Conservation (phyloP, 2,797 vertebrate species). For the Erethizon dorsatum region DNA sequence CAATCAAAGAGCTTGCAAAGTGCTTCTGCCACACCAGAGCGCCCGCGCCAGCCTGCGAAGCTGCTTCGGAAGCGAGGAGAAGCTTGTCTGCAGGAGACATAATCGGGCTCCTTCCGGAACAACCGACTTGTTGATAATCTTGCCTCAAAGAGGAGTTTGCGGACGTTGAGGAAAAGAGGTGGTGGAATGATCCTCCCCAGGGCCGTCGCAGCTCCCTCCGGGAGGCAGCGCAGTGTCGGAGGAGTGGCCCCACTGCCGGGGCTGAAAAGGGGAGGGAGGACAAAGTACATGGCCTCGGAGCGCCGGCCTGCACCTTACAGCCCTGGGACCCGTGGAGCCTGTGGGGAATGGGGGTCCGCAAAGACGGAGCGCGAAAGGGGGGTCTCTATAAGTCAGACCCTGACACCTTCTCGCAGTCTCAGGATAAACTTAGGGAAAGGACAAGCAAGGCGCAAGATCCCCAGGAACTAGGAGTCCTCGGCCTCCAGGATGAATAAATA, state of each 20-base stretch:
- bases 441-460: neutral
- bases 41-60: neutral
- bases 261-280: neutral
- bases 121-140: constrained; percentile 75
- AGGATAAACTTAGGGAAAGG: neutral
- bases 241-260: neutral
- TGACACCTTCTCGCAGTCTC: neutral
- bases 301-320: neutral
- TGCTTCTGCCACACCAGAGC: neutral
- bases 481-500: constrained; percentile 71
- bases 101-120: neutral
- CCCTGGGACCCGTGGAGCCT: neutral
- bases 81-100: neutral
- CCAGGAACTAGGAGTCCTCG: constrained; percentile 48
- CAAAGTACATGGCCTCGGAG: neutral
- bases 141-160: neutral
- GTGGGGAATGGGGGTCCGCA: neutral
- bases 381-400: neutral
- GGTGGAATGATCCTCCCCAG: neutral
- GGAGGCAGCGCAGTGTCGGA: neutral
- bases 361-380: neutral
- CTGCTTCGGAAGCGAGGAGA: neutral
- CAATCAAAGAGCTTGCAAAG: neutral
- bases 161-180: neutral
- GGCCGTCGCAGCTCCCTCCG: neutral